Evolutionary conservation across 2,888 invertebrate species (phyloP).

Genomic region (Lamellibrachia satsuma): DNA sequence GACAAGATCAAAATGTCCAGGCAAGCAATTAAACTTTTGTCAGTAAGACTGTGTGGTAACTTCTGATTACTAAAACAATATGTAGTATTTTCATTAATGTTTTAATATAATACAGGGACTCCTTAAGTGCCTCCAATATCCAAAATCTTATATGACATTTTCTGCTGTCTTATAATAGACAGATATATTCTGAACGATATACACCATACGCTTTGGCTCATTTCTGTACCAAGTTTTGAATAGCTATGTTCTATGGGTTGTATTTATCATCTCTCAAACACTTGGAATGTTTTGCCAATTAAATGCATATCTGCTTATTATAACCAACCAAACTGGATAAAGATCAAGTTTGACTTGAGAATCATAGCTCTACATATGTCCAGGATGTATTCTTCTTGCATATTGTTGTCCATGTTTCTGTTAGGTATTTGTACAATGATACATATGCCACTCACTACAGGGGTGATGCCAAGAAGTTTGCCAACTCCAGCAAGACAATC

Average conservation of each 20-base stretch:
- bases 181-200: not conserved
- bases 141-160: not conserved
- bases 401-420: not conserved
- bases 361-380: not conserved
- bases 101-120: not conserved
- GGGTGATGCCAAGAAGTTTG: conserved; percentile 57
- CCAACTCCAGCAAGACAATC: conserved; percentile 55
- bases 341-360: not conserved
- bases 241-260: not conserved
- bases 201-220: not conserved
- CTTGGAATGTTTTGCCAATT: not conserved
- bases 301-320: not conserved
- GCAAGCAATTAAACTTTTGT: conserved; percentile 45
- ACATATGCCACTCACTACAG: conserved; percentile 42
- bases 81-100: too few species aligned
- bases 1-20: conserved; percentile 65
- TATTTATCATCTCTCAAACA: too few species aligned
- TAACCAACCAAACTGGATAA: not conserved
- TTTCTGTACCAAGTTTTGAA: not conserved
- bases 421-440: conserved; percentile 18
- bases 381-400: not conserved
- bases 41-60: not conserved
- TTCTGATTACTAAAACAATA: too few species aligned
- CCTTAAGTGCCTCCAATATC: not conserved
- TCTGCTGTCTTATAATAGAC: not conserved